A percentile compares a stretch with the other conserved stretches of the same genome.
Conservation (phyloP, 2,113 vertebrate genomes). For the Dicrurus megarhynchus region DNA sequence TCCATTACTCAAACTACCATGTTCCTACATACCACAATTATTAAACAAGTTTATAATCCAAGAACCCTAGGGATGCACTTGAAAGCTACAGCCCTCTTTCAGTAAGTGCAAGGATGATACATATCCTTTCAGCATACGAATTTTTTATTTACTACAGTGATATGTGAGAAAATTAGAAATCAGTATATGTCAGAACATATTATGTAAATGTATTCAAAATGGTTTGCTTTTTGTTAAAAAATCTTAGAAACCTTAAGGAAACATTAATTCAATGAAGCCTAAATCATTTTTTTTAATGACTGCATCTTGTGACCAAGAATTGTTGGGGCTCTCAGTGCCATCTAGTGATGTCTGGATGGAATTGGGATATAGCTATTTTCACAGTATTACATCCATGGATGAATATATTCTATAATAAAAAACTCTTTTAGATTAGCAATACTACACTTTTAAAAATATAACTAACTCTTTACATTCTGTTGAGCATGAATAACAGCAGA, state of each 20-base stretch:
- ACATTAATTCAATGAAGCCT: not conserved
- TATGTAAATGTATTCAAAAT: not conserved
- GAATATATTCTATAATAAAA: not conserved
- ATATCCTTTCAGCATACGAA: not conserved
- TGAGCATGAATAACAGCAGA: not conserved
- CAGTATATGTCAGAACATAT: not conserved
- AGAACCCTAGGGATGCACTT: not conserved
- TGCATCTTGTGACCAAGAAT: not conserved
- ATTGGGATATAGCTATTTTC: not conserved
- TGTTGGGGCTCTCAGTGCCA: conserved; percentile 54
- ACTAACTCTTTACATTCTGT: not conserved
- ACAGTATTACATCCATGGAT: accelerated
- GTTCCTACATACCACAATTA: not conserved
- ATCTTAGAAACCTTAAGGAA: not conserved
- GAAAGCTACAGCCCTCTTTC: not conserved
- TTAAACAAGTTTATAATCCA: not conserved
- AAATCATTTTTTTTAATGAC: not conserved
- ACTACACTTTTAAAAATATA: not conserved
- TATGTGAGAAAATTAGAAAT: not conserved
- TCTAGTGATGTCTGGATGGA: conserved; percentile 46
- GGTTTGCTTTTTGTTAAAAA: not conserved
- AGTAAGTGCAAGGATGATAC: not conserved
- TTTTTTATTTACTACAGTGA: not conserved
- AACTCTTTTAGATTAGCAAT: not conserved
- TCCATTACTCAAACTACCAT: not conserved